Evolutionary conservation across 1,140 invertebrate genomes (phyloP).

Genomic region (Papilio helenus): DNA sequence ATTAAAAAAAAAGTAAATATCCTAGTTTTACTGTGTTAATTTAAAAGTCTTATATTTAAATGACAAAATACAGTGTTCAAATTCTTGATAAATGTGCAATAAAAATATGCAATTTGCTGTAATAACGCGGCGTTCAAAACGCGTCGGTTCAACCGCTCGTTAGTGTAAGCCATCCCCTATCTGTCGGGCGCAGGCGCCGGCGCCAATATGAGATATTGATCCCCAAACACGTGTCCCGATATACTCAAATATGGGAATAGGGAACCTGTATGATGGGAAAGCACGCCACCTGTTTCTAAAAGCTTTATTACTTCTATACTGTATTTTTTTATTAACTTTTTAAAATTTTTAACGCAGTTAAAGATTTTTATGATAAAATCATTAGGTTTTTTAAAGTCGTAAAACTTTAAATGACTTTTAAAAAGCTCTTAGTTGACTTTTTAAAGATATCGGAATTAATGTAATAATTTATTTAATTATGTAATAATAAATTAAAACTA

Average conservation of each 20-base stretch:
- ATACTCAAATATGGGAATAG: conserved; percentile 48
- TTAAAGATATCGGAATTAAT: background rate
- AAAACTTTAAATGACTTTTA: conserved; percentile 51
- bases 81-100: too few relatives aligned
- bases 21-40: too few relatives aligned
- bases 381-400: conserved; percentile 47
- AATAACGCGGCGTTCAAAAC: conserved; percentile 38
- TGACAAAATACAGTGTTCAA: too few relatives aligned
- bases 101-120: too few relatives aligned
- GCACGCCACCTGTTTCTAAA: conserved; percentile 69
- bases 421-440: conserved; percentile 26
- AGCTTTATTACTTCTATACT: conserved; percentile 57
- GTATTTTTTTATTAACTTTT: conserved; percentile 47
- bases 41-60: too few relatives aligned
- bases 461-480: background rate
- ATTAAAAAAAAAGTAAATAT: too few relatives aligned
- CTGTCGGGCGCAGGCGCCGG: conserved; percentile 61
- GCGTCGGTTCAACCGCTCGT: conserved; percentile 47
- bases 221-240: conserved; percentile 64
- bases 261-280: conserved; percentile 66
- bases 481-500: background rate
- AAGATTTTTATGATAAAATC: conserved; percentile 50
- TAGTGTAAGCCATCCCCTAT: conserved; percentile 45
- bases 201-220: conserved; percentile 71
- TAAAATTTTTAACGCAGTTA: conserved; percentile 11